Evolutionary conservation across 2,113 vertebrate genomes (phyloP).

Genomic region (Cryptotis parvus): DNA sequence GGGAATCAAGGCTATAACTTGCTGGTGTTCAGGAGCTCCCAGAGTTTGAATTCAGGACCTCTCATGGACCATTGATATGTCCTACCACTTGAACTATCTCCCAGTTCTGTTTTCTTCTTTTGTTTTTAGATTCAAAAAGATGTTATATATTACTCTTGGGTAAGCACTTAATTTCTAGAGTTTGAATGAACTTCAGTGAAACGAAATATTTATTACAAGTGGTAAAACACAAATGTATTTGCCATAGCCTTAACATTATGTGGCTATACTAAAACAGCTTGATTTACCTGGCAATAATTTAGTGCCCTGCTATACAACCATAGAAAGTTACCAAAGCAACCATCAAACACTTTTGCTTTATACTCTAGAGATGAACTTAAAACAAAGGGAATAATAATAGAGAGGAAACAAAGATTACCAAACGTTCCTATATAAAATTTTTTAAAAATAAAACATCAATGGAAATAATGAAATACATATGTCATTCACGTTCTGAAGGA

Average conservation of each 20-base stretch:
- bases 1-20: no score
- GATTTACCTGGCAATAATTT: conserved; percentile 23
- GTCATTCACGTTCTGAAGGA: conserved; percentile 18
- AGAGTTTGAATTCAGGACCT: no score
- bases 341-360: conserved; percentile 14
- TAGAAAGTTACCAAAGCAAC: conserved; percentile 29
- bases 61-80: no score
- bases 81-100: no score
- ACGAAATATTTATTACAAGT: conserved; percentile 48
- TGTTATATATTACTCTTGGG: not conserved
- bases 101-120: no score
- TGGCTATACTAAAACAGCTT: not conserved
- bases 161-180: conserved; percentile 60
- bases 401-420: not conserved
- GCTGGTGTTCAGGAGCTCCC: no score
- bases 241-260: conserved; percentile 18
- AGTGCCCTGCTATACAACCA: not conserved
- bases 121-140: not conserved
- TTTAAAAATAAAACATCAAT: not conserved
- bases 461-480: not conserved
- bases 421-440: not conserved
- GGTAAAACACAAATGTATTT: conserved; percentile 54
- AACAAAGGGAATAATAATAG: not conserved
- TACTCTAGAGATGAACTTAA: not conserved
- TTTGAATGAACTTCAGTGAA: conserved; percentile 37